Evolutionary conservation across 64 coral and sea anemone genomes (phyloP), one percentile per base, ranked within the genome.

Genomic region (Montipora foliosa): DNA sequence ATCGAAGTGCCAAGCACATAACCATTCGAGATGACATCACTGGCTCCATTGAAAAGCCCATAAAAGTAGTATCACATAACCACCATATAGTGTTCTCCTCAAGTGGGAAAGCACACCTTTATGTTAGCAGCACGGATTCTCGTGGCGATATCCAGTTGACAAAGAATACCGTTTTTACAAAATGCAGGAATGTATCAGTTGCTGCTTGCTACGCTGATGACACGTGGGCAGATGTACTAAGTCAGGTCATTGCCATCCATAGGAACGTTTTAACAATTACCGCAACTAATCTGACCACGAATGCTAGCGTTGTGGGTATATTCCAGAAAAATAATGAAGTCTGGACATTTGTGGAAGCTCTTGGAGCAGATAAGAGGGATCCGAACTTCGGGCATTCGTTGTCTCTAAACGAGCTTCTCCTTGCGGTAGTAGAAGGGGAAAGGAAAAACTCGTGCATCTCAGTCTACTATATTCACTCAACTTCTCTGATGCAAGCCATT

Each of bases 271-370:
- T 98, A 3, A 89, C 90, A 8, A 79, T 93, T 49, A 96, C 74
- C 21, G 98, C 95, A 19, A 64, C 59, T 19, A 83, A 59, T 16
- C 46, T 66, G 0, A 70, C 89, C 7, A 67, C 78, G 4, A 88
- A 91, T 46, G 55, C 76, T 3, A 90, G 95, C 8, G 86, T 99
- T 66, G 75, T 99, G 13, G 95, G 71, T 50, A 70, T 99, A 59
- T 99, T 99, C 78, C 58, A 60, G 49, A 22, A 95, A 46, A 78
- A 72, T 8, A n/a, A 22, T 17, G 52, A 61, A 11, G 49, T 50
- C 3, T 98, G 96, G 96, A 45, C 68, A 14, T 92, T 95, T 53
- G 17, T 57, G 3, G 47, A 89, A 64, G 25, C 52, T 12, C 46
- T 95, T 3, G 78, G 90, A 77, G 22, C 53, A 84, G 81, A 79